Evolutionary conservation across 1,140 invertebrate genomes (phyloP).

Genomic region (Atta cephalotes): DNA sequence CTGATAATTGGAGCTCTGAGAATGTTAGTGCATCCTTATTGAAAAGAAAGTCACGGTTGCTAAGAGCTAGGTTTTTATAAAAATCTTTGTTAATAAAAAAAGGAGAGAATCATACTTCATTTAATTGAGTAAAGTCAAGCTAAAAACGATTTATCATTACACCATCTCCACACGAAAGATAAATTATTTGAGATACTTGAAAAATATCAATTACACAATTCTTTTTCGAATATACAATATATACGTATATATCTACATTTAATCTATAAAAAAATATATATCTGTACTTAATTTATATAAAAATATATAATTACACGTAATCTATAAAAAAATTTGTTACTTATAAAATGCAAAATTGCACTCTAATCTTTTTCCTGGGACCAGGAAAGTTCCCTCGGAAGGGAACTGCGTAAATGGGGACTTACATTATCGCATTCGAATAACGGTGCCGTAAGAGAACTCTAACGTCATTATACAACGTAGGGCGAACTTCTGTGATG

Average conservation of each 20-base stretch:
- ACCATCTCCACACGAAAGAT: not conserved
- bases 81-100: not conserved
- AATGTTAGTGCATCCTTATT: not conserved
- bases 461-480: slow-evolving; percentile 38
- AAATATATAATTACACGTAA: not conserved
- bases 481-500: slow-evolving; percentile 9
- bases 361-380: slow-evolving; percentile 7
- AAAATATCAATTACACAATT: not conserved
- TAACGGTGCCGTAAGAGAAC: slow-evolving; percentile 41
- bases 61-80: not conserved
- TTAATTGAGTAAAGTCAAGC: not conserved
- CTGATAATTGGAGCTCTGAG: slow-evolving; percentile 15
- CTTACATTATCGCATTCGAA: slow-evolving; percentile 40
- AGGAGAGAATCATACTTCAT: not conserved
- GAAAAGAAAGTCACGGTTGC: not conserved
- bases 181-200: not conserved
- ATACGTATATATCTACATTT: not conserved
- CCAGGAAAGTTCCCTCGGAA: slow-evolving; percentile 2
- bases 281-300: too few species aligned
- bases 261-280: not conserved
- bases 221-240: not conserved
- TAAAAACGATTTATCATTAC: not conserved
- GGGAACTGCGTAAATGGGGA: slow-evolving; percentile 27
- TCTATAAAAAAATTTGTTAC: not conserved
- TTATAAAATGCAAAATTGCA: not conserved